These are phyloP conservation scores for Palythoa caribaeorum DNA, from an alignment of 92 coral and sea anemone genomes.

Conservation along the genomic window DNA sequence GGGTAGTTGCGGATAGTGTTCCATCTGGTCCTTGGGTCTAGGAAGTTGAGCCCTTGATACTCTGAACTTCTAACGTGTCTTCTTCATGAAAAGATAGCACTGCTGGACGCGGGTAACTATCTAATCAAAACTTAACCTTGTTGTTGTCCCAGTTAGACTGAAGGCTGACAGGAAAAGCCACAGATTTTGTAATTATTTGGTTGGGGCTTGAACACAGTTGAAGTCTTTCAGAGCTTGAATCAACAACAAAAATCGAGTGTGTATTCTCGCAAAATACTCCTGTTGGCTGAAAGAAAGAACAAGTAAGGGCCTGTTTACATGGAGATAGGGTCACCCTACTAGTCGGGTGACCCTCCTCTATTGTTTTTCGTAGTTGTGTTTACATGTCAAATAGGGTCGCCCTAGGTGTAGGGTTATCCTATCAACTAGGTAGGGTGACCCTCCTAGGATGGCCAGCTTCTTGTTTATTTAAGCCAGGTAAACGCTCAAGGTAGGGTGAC, in stretches of 20 bases:
- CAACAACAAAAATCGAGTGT: conserved; percentile 44
- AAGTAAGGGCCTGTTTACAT: too few relatives aligned
- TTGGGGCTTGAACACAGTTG: conserved; percentile 30
- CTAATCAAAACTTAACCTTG: conserved; percentile 45
- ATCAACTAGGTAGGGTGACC: too few relatives aligned
- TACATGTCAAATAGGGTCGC: too few relatives aligned
- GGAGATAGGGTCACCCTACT: too few relatives aligned
- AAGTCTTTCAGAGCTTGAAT: conserved; percentile 34
- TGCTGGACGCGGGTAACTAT: conserved; percentile 66
- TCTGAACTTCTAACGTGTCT: conserved; percentile 65
- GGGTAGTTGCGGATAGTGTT: conserved; percentile 55
- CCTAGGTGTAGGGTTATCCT: too few relatives aligned
- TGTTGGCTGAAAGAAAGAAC: conserved; percentile 53
- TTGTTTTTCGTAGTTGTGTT: too few relatives aligned
- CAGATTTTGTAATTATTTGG: conserved; percentile 49
- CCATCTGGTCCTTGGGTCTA: conserved; percentile 66
- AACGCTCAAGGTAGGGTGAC: too few relatives aligned
- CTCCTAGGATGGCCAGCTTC: too few relatives aligned
- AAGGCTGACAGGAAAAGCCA: conserved; percentile 54
- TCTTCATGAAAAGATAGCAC: conserved; percentile 65
- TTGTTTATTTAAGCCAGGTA: too few relatives aligned
- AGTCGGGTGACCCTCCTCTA: too few relatives aligned
- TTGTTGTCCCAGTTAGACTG: conserved; percentile 39
- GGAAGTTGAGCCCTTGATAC: conserved; percentile 61
- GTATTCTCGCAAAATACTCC: conserved; percentile 45